Base-by-base conservation (phyloP, 2,888 invertebrate genomes). In the Melanostoma scalare region DNA sequence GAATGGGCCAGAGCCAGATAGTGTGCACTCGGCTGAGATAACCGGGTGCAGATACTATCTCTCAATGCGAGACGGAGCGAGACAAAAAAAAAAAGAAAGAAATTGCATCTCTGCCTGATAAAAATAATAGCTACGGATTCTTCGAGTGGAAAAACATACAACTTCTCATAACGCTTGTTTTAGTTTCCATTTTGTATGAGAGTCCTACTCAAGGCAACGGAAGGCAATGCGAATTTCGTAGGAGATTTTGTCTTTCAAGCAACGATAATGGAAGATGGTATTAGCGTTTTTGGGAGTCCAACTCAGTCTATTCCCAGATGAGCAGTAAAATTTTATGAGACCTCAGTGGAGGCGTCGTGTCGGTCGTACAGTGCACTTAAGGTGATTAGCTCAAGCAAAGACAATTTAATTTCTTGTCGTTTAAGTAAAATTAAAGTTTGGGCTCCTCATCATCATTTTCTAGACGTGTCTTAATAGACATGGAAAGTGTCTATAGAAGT, bases 121-220 rank as follows among this genome's bases (percentile, higher is more conserved):
- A 79, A 73, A 74, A 84, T 84, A 84, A 84, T 84, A 67, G 74
- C 69, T 84, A 38, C 53, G 69, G 74, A 75, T 84, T 79, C 69
- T 84, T 79, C 79, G 75, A 65, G 74, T 60, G 84, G 84, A 84
- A 84, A 79, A 55, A 79, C 84, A 79, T 71, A 84, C 79, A 84
- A 79, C 67, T 84, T 84, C 75, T 53, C 71, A 71, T 71, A 71
- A 81, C 71, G 76, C 60, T 76, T 76, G 74, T 71, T 79, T 74
- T 50, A 79, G 82, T 73, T 69, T 71, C 58, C 79, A 69, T 50
- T 68, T 60, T 31, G n/a, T 6, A 20, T 33, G n/a, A 42, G 53
- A 44, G 68, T 68, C 44, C 61, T 46, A 6, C 35, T 48, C n/a
- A 46, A 63, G n/a, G 20, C 20, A 20, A 30, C 6, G 38, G 31